These are phyloP conservation scores for Heteromurus nitidus DNA, from an alignment of 2,888 invertebrate species.

Conservation along the genomic window DNA sequence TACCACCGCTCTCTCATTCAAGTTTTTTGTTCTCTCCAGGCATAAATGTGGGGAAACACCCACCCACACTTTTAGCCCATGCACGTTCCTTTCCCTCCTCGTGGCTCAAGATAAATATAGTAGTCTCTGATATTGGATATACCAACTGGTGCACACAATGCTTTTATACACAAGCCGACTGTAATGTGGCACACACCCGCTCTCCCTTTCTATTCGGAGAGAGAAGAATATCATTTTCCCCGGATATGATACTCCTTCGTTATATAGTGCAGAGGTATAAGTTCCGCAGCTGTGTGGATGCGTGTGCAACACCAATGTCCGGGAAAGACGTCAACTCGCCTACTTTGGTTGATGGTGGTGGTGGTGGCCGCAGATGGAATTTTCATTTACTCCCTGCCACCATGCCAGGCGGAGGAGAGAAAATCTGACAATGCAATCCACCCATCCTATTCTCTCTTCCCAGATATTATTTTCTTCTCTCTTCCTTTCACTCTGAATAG, in stretches of 20 bases:
- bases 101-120: too few species aligned
- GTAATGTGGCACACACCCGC: conserved; percentile 10
- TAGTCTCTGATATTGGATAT: not conserved
- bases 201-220: not conserved
- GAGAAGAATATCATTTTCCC: conserved; percentile 37
- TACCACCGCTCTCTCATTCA: conserved; percentile 23
- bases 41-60: not conserved
- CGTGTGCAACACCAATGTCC: not conserved
- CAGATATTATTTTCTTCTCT: conserved; percentile 33
- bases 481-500: conserved; percentile 40
- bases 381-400: conserved; percentile 66
- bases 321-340: conserved; percentile 17
- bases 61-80: not conserved
- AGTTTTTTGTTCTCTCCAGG: not conserved
- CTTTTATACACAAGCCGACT: not conserved
- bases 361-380: conserved; percentile 66
- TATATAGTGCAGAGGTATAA: not conserved
- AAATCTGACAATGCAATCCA: conserved; percentile 61
- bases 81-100: too few species aligned
- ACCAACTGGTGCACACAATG: not conserved
- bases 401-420: conserved; percentile 37
- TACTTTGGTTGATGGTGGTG: conserved; percentile 35
- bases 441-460: conserved; percentile 35
- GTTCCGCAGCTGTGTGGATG: not conserved
- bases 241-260: conserved; percentile 1